Conservation (phyloP, 2,797 vertebrate species). For the Periparus ater region DNA sequence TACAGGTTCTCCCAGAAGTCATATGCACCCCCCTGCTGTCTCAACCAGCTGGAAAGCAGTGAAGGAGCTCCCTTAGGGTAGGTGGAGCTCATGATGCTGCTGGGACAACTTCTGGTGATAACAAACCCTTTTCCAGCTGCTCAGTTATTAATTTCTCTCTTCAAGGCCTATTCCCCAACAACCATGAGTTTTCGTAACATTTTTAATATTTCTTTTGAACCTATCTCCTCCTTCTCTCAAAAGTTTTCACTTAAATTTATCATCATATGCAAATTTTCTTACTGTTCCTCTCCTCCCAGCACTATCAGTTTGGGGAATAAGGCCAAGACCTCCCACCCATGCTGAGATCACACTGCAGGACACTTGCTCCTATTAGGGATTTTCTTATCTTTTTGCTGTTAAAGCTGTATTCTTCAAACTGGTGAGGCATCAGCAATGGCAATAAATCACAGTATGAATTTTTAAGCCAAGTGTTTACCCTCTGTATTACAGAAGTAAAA, state of each 20-base stretch:
- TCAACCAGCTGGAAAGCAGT: not conserved
- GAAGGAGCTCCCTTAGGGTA: not conserved
- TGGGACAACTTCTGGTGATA: not conserved
- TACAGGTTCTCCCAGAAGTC: not conserved
- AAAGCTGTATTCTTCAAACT: not conserved
- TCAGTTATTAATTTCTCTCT: not conserved
- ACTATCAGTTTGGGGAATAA: not conserved
- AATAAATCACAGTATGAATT: not conserved
- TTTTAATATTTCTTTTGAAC: not conserved
- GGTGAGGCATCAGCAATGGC: not conserved
- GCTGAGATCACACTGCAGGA: not conserved
- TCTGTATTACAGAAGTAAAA: not conserved
- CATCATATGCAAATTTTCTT: not conserved
- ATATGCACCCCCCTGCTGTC: not conserved
- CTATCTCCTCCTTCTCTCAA: not conserved
- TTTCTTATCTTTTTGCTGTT: not conserved
- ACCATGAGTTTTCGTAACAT: fast-evolving
- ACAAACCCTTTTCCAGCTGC: not conserved
- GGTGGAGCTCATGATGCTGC: not conserved
- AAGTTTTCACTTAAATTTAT: not conserved
- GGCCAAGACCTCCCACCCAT: not conserved
- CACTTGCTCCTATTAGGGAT: not conserved
- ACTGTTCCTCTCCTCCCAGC: not conserved
- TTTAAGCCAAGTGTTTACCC: not conserved
- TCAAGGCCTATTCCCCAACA: not conserved